Evolutionary conservation across 1,140 invertebrate genomes (phyloP).

Genomic region (Zaprionus vittiger): DNA sequence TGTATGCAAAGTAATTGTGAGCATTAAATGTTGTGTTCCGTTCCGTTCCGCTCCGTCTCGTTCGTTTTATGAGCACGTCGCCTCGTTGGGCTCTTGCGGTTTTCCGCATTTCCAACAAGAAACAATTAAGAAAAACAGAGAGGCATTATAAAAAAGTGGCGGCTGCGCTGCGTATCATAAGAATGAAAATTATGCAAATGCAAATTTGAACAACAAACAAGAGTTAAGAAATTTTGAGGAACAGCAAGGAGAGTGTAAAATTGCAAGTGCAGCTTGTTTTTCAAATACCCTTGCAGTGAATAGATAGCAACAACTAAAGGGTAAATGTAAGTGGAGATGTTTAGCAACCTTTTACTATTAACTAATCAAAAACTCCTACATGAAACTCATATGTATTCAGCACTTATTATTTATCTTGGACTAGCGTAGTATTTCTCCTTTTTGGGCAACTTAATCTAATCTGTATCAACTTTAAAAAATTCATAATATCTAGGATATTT

Average conservation of each 20-base stretch:
- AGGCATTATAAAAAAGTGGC: conserved; percentile 4
- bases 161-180: conserved; percentile 59
- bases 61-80: conserved; percentile 52
- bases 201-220: conserved; percentile 55
- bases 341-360: too few relatives aligned
- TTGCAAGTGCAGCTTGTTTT: conserved; percentile 41
- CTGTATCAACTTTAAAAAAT: too few relatives aligned
- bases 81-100: conserved; percentile 35
- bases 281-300: conserved; percentile 9
- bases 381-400: too few relatives aligned
- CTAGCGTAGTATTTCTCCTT: too few relatives aligned
- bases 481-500: too few relatives aligned
- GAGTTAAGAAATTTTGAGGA: conserved; percentile 17
- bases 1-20: conserved; percentile 79
- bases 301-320: neutral
- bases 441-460: too few relatives aligned
- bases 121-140: conserved; percentile 71
- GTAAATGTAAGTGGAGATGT: neutral
- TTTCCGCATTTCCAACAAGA: conserved; percentile 56
- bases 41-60: conserved; percentile 11
- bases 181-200: conserved; percentile 78
- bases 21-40: conserved; percentile 66
- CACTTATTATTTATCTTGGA: too few relatives aligned
- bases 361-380: too few relatives aligned
- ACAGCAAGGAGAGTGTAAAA: neutral